Percentiles rank a stretch among this genome's conserved stretches.
Conservation (phyloP, 1,140 invertebrate genomes). For the Camponotus floridanus region DNA sequence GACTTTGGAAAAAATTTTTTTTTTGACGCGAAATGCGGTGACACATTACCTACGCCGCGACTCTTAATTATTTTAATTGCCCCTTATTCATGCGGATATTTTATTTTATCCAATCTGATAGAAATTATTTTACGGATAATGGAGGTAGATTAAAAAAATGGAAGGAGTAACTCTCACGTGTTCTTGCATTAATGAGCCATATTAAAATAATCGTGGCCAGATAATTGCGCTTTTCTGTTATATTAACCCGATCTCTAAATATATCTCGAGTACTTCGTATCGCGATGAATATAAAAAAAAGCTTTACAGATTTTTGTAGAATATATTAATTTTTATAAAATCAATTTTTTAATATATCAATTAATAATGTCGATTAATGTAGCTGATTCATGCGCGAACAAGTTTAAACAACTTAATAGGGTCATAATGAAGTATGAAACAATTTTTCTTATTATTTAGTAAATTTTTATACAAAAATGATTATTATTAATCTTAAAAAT, state of each 20-base stretch:
- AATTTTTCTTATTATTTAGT: not conserved
- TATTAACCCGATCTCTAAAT: not conserved
- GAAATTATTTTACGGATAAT: conserved; percentile 20
- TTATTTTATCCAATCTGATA: not conserved
- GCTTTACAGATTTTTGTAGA: not conserved
- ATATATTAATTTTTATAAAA: not conserved
- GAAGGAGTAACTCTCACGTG: not conserved
- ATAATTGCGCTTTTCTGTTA: not conserved
- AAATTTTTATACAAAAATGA: not conserved
- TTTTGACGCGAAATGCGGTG: not conserved
- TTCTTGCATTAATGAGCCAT: conserved; percentile 5
- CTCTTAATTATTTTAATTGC: conserved; percentile 8
- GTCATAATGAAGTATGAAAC: not conserved
- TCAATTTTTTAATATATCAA: no score
- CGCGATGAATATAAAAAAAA: not conserved
- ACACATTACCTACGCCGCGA: not conserved
- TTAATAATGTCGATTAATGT: not conserved
- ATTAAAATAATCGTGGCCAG: conserved; percentile 7
- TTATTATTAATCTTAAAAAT: no score
- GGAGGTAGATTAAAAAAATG: not conserved
- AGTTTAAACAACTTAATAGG: not conserved
- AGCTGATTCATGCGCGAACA: not conserved
- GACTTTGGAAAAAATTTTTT: not conserved
- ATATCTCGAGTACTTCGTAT: not conserved
- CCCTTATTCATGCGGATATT: not conserved